phyloP scores from a whole-genome alignment of 2,113 vertebrate species.

The Talpa occidentalis region DNA sequence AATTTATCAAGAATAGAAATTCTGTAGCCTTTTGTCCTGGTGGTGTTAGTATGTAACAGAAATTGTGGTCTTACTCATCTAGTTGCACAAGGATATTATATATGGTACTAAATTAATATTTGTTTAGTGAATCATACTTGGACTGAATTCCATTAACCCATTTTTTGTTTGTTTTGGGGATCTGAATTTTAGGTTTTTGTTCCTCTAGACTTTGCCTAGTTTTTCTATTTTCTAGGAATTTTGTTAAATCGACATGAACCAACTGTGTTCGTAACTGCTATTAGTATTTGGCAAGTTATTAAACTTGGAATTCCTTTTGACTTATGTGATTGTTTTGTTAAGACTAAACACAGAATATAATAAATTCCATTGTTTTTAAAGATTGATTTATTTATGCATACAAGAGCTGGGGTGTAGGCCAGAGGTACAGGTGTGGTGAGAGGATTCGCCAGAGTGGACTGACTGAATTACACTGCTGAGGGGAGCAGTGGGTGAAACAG shows the following conservation, averaged over 20 bases:
- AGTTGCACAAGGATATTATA: neutral
- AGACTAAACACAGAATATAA: neutral
- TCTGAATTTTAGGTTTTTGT: neutral
- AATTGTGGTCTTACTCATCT: conserved; percentile 15
- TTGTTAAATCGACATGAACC: conserved; percentile 9
- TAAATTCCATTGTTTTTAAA: conserved; percentile 12
- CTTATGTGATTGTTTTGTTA: conserved; percentile 18
- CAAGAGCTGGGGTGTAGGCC: too few relatives aligned
- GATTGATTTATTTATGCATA: too few relatives aligned
- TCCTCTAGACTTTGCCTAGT: neutral
- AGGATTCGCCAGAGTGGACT: too few relatives aligned
- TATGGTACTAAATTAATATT: neutral
- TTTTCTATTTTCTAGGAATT: neutral
- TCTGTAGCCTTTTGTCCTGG: neutral
- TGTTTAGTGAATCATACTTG: conserved; percentile 40
- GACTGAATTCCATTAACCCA: neutral
- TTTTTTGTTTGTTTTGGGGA: conserved; percentile 7
- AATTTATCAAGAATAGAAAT: neutral
- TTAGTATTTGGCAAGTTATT: conserved; percentile 28
- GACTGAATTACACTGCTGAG: too few relatives aligned
- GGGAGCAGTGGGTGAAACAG: too few relatives aligned
- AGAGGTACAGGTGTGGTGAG: too few relatives aligned
- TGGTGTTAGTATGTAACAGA: conserved; percentile 20
- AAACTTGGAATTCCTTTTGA: conserved; percentile 35
- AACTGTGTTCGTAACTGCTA: neutral